Base-by-base conservation (phyloP, 2,888 invertebrate genomes). In the Sycophila texana region DNA sequence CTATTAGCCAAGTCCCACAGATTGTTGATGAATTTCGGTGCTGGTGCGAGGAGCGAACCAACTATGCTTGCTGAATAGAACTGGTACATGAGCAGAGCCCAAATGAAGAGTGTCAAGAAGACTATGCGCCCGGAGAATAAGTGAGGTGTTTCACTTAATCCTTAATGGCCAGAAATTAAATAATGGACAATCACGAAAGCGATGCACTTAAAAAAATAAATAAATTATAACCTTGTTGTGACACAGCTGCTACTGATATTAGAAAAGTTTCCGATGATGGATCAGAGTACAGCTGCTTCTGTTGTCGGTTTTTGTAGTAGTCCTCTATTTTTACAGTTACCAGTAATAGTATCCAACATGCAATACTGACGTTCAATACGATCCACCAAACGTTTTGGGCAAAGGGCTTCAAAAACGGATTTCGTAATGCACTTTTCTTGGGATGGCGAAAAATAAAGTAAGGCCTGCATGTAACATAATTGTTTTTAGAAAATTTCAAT, bases 381-480 rank as follows among this genome's bases (percentile, higher is more conserved):
- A 92, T 90, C 94, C 94, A 83, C 88, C 88, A 95, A 2, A 94
- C 93, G 2, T 88, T 86, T 55, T 88, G 87, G 10, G 92, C 91
- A 65, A 95, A 91, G 0, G 95, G 95, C 53, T 93, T 92, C 0
- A 94, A 91, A 87, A 94, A 95, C 26, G 94, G 93, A 63, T 93
- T 92, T 81, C 92, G 93, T 83, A 93, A 92, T 30, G 92, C 92
- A 0, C 92, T 91, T 63, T 92, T 91, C 82, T 93, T 93, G 0
- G 95, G 95, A 86, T 94, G 94, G 0, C 94, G 93, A 84, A 95
- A 93, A 81, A 95, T 93, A 85, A 95, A 94, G 70, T 92, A 92
- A 1, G 93, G 93, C 77, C 94, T 94, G 20, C 10, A 26, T 26
- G 65, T 2, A 10, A 39, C 13, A 22, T 14, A 22, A 57, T 39